phyloP scores from a whole-genome alignment of 2,113 vertebrate genomes.

The human (Homo sapiens) region GRCh38 chr5:90959501-90960000 shows the following conservation, averaged over 20 bases:
- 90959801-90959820: background rate
- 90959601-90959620: background rate
- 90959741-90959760: background rate
- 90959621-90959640: background rate
- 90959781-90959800: background rate
- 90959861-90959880: rapidly evolving
- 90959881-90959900: too few species aligned
- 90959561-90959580: background rate
- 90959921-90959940: too few species aligned
- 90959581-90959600: background rate
- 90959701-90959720: background rate
- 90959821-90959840: background rate
- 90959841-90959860: background rate
- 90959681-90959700: background rate
- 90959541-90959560: background rate
- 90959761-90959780: background rate
- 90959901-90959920: too few species aligned
- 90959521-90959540: background rate
- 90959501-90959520: background rate
- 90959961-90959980: too few species aligned
- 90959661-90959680: background rate
- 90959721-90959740: background rate
- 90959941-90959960: too few species aligned
- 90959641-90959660: background rate
- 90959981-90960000: too few species aligned